Evolutionary conservation across 2,888 invertebrate genomes (phyloP).

Genomic region (Laspeyria flexula): DNA sequence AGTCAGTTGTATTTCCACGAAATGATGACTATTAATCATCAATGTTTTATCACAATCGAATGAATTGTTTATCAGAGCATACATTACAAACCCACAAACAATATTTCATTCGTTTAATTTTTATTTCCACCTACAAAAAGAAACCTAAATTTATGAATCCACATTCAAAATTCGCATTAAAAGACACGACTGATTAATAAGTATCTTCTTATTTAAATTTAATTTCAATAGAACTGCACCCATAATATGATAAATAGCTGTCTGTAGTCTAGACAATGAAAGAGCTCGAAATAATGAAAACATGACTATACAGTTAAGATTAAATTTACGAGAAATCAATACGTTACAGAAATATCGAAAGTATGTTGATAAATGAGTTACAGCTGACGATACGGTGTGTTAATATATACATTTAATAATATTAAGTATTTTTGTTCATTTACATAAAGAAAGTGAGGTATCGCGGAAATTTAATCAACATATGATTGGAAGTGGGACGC

Average conservation of each 20-base stretch:
- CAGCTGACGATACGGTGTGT: neutral
- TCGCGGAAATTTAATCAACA: conserved; percentile 18
- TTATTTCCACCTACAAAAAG: too few relatives aligned
- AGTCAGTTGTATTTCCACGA: too few relatives aligned
- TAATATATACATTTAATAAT: conserved; percentile 10
- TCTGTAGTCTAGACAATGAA: neutral
- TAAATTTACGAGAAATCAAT: neutral
- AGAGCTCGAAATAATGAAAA: neutral
- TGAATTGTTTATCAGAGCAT: too few relatives aligned
- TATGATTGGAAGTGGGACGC: conserved; percentile 4
- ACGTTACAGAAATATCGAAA: conserved; percentile 5
- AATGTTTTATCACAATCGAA: too few relatives aligned
- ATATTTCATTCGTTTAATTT: too few relatives aligned
- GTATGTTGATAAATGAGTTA: conserved; percentile 20
- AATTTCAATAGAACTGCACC: neutral
- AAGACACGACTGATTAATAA: too few relatives aligned
- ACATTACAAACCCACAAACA: too few relatives aligned
- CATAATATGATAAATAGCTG: neutral
- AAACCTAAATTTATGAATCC: too few relatives aligned
- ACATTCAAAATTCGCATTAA: too few relatives aligned
- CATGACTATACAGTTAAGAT: neutral
- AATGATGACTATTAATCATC: too few relatives aligned
- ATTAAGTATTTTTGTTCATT: conserved; percentile 21
- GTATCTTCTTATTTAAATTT: neutral
- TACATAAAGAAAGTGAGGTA: conserved; percentile 38